Base-by-base conservation (phyloP, 2,797 vertebrate genomes). In the Anisognathus igniventris region DNA sequence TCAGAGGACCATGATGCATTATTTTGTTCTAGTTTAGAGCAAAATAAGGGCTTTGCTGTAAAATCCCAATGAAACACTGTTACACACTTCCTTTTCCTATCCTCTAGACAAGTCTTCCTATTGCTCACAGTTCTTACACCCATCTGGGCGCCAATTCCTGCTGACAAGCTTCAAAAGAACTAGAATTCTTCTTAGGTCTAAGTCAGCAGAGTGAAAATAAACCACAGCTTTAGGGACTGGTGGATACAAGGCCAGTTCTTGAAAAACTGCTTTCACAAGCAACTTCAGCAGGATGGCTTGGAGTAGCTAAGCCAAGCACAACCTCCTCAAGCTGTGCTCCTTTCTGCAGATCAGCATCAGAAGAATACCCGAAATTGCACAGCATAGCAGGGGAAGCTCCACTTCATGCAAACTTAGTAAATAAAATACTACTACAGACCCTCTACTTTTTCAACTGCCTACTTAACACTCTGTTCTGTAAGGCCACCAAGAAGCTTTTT, bases 1-100 rank as follows among this genome's bases (percentile, higher is more conserved):
- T 73, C 19, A n/a, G 28, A 62, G 24, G 17, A 67, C 8, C 8
- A 44, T 0, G 1, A 17, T 25, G 1, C 4, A n/a, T 18, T 54
- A 39, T 6, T 53, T 44, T 24, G 61, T 62, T 83, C 37, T 39
- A 57, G 22, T 68, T 86, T 10, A 80, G 22, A 61, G 53, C 9
- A 79, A 68, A 93, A 82, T n/a, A 62, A 11, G 3, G 10, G 10
- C 18, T 85, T 68, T 61, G 17, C 48, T 86, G 12, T 64, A 83
- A 88, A 79, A 62, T 3, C 24, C 28, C 23, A 66, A 0, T 8
- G 9, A 39, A 86, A 77, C 40, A 30, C 6, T 66, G 7, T 31
- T 25, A 56, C 9, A 58, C 0, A 1, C 23, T 50, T 73, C 21
- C 16, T 83, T 66, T 82, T 12, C 25, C 35, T 45, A 14, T 65